phyloP scores from a whole-genome alignment of 2,113 vertebrate genomes.

The Ailuropoda melanoleuca region DNA sequence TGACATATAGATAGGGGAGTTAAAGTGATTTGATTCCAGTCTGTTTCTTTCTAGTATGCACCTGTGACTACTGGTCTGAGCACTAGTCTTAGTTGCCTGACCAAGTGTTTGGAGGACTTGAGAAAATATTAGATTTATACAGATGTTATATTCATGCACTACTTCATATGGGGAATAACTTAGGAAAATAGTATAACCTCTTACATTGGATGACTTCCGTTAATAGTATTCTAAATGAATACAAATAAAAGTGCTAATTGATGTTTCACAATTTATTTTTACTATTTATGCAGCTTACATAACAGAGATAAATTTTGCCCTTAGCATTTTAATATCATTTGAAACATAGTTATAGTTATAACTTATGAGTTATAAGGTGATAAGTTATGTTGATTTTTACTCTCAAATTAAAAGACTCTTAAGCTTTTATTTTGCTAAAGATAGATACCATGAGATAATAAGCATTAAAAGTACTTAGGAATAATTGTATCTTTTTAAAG shows the following conservation, averaged over 20 bases:
- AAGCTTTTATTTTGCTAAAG: not conserved
- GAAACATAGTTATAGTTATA: not conserved
- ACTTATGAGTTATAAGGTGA: not conserved
- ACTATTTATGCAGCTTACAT: not conserved
- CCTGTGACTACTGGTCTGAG: not conserved
- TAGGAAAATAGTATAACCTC: not conserved
- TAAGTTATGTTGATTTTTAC: not conserved
- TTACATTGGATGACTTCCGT: not conserved
- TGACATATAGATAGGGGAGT: not conserved
- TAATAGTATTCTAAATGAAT: not conserved
- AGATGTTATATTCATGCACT: not conserved
- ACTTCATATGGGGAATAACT: not conserved
- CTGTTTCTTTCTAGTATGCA: not conserved
- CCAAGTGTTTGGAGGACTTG: not conserved
- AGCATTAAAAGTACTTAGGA: not conserved
- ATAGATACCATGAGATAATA: not conserved
- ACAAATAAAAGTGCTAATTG: not conserved
- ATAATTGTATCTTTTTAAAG: not conserved
- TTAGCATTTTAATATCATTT: not conserved
- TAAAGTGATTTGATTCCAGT: not conserved
- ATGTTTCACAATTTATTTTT: not conserved
- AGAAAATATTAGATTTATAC: not conserved
- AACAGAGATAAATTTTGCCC: not conserved
- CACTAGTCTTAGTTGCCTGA: not conserved
- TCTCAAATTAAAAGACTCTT: not conserved